Evolutionary conservation across 1,140 invertebrate species (phyloP), one percentile per base, ranked within the genome.

Genomic region (Solenopsis invicta): DNA sequence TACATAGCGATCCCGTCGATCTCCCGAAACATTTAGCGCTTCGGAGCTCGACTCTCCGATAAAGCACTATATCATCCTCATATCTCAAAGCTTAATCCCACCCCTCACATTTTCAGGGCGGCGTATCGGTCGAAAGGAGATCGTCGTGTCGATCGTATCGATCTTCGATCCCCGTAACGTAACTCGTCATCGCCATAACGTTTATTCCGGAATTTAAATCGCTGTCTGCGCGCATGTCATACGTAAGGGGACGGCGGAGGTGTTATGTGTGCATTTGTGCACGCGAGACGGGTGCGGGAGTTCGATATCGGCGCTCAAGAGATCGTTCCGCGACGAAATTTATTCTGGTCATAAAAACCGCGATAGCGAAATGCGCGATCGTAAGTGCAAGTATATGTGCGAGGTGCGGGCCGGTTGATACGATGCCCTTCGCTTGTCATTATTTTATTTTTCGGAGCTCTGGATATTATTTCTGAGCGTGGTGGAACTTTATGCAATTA

Each of bases 181-280:
- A 84, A 84, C 80, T 84, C 80, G 80, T 75, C 80, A 74, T 75
- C 80, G 80, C 48, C 75, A 50, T 85, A 85, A 85, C 82, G 82
- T 85, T 85, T 78, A 85, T 85, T 85, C 82, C 82, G 75, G 82
- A 85, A 85, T 85, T 85, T 85, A 85, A 85, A 85, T 85, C 82
- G 82, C 74, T 85, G 82, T 84, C 80, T 75, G 80, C 69, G 80
- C 80, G 41, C 69, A 75, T 84, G 80, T 84, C 80, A 84, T 84
- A 84, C 69, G 80, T 75, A 84, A 62, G 59, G 21, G 82, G 72
- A 50, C 29, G 21, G 21, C 56, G 56, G n/a, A 45, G 45, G 72
- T 77, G 56, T 85, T 78, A 85, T 64, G 82, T 54, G 62, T 85
- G 72, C 72, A 85, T 84, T 78, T 85, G 82, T 78, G 82, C 82